phyloP scores from a whole-genome alignment of 1,140 invertebrate genomes.

The Batillaria attramentaria region DNA sequence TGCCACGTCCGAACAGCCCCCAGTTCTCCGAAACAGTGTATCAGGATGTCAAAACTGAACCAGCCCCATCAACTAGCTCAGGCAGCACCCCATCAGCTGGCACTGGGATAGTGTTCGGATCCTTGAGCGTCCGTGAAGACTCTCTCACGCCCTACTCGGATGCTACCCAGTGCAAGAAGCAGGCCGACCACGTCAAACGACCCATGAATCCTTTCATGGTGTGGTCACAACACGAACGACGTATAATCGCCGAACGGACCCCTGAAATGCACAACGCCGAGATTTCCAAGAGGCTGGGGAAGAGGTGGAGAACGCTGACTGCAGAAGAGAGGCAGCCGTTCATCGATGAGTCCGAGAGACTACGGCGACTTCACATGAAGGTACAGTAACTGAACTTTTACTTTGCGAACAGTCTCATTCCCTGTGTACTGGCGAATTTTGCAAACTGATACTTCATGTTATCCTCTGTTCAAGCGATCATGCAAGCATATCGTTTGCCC shows the following conservation, averaged over 20 bases:
- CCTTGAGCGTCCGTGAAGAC: neutral
- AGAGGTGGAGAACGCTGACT: conserved; percentile 88
- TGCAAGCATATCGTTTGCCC: no score
- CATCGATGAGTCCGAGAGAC: conserved; percentile 94
- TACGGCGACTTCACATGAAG: conserved; percentile 95
- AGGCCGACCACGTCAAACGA: conserved; percentile 67
- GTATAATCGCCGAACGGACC: conserved; percentile 97
- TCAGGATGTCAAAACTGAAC: no score
- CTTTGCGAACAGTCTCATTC: no score
- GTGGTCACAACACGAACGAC: conserved; percentile 84
- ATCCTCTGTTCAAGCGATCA: no score
- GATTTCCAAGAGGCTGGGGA: conserved; percentile 97
- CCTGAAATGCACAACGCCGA: conserved; percentile 99
- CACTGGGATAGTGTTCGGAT: no score
- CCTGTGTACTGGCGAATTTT: no score
- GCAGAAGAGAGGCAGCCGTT: conserved; percentile 91
- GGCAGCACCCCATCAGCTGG: no score
- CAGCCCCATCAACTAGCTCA: no score
- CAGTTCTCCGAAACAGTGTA: no score
- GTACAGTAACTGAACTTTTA: no score
- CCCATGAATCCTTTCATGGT: conserved; percentile 73
- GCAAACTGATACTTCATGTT: no score
- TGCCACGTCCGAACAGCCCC: no score
- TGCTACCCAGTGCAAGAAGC: conserved; percentile 84
- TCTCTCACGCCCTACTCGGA: conserved; percentile 93